A percentile compares a stretch with the other conserved stretches of the same genome.
Conservation (phyloP, 30 jellyfish, hydroid and myxozoan genomes). For the Sanderia malayensis region DNA sequence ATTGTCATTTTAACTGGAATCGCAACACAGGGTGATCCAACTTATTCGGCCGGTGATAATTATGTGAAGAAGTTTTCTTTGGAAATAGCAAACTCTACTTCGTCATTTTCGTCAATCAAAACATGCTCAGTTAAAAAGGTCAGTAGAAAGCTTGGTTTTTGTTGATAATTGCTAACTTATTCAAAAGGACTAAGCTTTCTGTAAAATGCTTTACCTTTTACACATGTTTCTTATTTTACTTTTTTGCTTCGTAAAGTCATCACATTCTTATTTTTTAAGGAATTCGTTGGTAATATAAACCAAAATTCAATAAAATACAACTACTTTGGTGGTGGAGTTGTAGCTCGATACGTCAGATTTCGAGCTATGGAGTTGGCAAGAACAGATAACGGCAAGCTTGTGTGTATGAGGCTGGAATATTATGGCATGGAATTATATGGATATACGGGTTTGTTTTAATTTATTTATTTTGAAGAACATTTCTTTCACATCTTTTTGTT, state of each 20-base stretch:
- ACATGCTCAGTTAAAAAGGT: neutral
- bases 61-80: conserved; percentile 19
- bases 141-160: neutral
- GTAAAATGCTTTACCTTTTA: too few relatives aligned
- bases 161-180: too few relatives aligned
- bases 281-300: conserved; percentile 18
- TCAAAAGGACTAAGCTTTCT: neutral
- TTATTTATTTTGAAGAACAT: neutral
- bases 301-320: conserved; percentile 11
- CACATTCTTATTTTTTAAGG: neutral
- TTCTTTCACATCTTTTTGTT: neutral
- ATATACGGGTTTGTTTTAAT: neutral
- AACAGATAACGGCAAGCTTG: neutral
- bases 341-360: conserved; percentile 26
- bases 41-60: neutral
- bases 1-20: conserved; percentile 13
- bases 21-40: conserved; percentile 37
- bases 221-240: neutral
- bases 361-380: conserved; percentile 13
- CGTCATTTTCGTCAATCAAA: neutral
- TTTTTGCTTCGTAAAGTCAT: neutral
- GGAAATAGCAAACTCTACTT: neutral
- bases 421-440: conserved; percentile 18
- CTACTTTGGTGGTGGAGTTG: conserved; percentile 8
- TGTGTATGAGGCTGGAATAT: conserved; percentile 28